Evolutionary conservation across 2,797 vertebrate species (phyloP), one percentile per base, ranked within the genome.

Genomic region (Lacerta agilis): DNA sequence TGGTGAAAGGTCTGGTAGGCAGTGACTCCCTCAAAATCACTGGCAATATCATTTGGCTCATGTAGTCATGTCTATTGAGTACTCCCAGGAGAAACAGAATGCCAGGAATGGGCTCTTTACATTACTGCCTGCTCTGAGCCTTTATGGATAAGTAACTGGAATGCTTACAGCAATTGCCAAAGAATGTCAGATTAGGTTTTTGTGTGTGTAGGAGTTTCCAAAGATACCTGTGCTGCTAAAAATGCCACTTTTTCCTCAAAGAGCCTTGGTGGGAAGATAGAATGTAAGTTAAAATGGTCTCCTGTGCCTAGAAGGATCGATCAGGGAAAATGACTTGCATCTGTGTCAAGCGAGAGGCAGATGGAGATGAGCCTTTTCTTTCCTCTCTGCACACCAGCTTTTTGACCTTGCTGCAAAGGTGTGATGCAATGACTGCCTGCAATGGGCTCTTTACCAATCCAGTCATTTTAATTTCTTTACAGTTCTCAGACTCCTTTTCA

Each of bases 361-460:
- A 94, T 58, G 92, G 43, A 83, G 88, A 92, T 91, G 38, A 92
- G 76, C 83, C 88, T 90, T 87, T 87, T 29, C 17, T 43, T 58
- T 77, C 15, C 7, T 15, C 33, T 0, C 41, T 85, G 55, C 83
- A 84, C 88, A 55, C 2, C n/a, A 23, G 18, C 10, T 69, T 83
- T 91, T 94, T 95, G 87, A 94, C 76, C 85, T 96, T 93, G 61
- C 79, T 92, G 64, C 86, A 88, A 91, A 88, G 92, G 91, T 91
- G 79, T 7, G 2, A 86, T 82, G 10, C 79, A 89, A 91, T 72
- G 88, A 94, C 61, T 3, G 36, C 36, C 84, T 66, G 75, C 81
- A 73, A 36, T 88, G 92, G 77, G 18, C 36, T 38, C 72, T 64
- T 29, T 82, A 88, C 79, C 91, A 90, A 55, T 86, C 64, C 91